phyloP scores from a whole-genome alignment of 1,140 invertebrate species.

The Drosophila trapezifrons region DNA sequence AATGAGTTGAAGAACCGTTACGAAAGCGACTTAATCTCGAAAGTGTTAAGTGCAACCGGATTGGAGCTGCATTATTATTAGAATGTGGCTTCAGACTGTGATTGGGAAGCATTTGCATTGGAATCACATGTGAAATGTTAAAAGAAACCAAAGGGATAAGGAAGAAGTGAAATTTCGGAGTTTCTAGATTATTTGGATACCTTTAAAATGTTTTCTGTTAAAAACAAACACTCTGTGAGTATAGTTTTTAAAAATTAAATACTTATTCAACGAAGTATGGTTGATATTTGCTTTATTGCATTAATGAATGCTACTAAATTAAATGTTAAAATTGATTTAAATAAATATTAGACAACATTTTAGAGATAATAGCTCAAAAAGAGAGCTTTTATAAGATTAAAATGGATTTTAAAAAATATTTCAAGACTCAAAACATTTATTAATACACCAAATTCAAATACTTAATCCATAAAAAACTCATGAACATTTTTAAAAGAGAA shows the following conservation, averaged over 20 bases:
- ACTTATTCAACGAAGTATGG: neutral
- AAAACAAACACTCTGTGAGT: neutral
- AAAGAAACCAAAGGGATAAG: neutral
- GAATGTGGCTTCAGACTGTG: neutral
- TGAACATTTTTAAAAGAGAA: too few relatives aligned
- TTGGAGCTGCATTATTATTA: constrained; percentile 29
- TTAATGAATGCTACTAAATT: too few relatives aligned
- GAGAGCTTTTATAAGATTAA: too few relatives aligned
- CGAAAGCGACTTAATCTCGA: constrained; percentile 30
- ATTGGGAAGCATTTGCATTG: constrained; percentile 26
- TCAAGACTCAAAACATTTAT: too few relatives aligned
- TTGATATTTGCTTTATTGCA: too few relatives aligned
- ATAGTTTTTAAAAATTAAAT: too few relatives aligned
- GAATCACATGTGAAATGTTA: neutral
- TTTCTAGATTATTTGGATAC: neutral
- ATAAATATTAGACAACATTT: too few relatives aligned
- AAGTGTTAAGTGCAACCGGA: constrained; percentile 56
- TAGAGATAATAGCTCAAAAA: too few relatives aligned
- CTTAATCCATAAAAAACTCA: neutral
- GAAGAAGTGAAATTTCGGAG: too few relatives aligned
- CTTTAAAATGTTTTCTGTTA: neutral
- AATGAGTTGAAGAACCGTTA: constrained; percentile 58
- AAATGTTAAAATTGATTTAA: too few relatives aligned
- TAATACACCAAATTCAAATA: neutral
- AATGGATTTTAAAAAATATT: too few relatives aligned